A percentile compares a stretch with the other conserved stretches of the same genome.
Conservation (phyloP, 1,140 invertebrate genomes). For the Berghia stephanieae region DNA sequence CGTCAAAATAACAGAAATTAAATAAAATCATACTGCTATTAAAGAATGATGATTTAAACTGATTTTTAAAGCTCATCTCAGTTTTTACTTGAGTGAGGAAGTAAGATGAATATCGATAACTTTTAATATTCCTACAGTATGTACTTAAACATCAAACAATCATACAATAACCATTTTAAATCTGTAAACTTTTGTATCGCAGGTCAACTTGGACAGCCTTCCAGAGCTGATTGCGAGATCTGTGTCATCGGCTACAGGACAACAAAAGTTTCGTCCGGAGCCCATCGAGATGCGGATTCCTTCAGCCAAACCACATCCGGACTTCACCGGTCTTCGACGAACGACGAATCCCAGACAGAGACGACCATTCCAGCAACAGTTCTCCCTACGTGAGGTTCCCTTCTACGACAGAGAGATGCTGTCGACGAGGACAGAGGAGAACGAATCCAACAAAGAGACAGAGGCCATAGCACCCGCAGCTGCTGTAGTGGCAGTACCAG, state of each 20-base stretch:
- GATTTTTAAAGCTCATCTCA: too few relatives aligned
- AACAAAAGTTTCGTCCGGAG: conserved; percentile 14
- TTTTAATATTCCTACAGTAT: too few relatives aligned
- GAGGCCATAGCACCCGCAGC: too few relatives aligned
- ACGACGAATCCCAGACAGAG: conserved; percentile 32
- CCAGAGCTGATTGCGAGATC: conserved; percentile 36
- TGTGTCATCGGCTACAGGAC: conserved; percentile 22
- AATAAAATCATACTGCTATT: too few relatives aligned
- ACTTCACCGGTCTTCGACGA: conserved; percentile 35
- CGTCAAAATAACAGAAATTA: too few relatives aligned
- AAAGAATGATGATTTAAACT: too few relatives aligned
- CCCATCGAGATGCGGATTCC: neutral
- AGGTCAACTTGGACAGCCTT: conserved; percentile 35
- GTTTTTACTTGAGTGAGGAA: too few relatives aligned
- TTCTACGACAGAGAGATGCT: conserved; percentile 17
- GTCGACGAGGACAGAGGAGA: neutral
- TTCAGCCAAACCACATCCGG: conserved; percentile 28
- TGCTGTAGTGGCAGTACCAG: too few relatives aligned
- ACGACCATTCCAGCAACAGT: conserved; percentile 37
- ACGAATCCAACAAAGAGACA: too few relatives aligned
- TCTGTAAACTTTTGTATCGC: neutral
- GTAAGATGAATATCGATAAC: too few relatives aligned
- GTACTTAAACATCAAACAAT: too few relatives aligned
- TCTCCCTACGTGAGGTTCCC: conserved; percentile 35
- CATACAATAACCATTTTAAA: neutral